Evolutionary conservation across 2,797 vertebrate species (phyloP).

Genomic region (Salarias fasciatus): DNA sequence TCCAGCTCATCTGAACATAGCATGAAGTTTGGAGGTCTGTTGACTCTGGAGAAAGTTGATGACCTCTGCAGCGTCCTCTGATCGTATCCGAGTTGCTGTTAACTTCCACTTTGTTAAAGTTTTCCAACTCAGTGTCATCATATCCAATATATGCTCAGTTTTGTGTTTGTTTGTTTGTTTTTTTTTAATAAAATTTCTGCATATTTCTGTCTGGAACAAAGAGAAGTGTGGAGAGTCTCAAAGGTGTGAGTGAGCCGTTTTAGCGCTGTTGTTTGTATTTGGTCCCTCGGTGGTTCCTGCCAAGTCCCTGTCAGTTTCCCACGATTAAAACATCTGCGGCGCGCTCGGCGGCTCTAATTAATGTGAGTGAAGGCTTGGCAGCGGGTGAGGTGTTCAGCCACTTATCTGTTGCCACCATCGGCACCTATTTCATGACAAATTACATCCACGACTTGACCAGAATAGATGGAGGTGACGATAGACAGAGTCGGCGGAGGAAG

Average conservation of each 20-base stretch:
- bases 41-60: too few relatives aligned
- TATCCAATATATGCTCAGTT: too few relatives aligned
- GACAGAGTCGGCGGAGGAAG: constrained; percentile 22
- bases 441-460: constrained; percentile 62
- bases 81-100: too few relatives aligned
- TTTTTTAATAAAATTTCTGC: too few relatives aligned
- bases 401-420: constrained; percentile 68
- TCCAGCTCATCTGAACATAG: too few relatives aligned
- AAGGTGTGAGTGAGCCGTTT: neutral
- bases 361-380: constrained; percentile 55
- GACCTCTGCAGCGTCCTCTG: too few relatives aligned
- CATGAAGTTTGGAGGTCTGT: too few relatives aligned
- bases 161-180: too few relatives aligned
- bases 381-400: constrained; percentile 52
- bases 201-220: neutral
- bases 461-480: constrained; percentile 60
- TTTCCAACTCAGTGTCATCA: too few relatives aligned
- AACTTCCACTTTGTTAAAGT: too few relatives aligned
- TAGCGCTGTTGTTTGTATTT: too few relatives aligned
- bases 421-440: constrained; percentile 71
- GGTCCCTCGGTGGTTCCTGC: neutral
- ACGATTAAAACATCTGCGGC: constrained; percentile 29
- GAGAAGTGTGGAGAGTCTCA: neutral
- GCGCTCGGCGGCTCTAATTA: constrained; percentile 37
- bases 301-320: constrained; percentile 25